Conservation (phyloP, 2,113 vertebrate species). For the Actenoides hombroni region DNA sequence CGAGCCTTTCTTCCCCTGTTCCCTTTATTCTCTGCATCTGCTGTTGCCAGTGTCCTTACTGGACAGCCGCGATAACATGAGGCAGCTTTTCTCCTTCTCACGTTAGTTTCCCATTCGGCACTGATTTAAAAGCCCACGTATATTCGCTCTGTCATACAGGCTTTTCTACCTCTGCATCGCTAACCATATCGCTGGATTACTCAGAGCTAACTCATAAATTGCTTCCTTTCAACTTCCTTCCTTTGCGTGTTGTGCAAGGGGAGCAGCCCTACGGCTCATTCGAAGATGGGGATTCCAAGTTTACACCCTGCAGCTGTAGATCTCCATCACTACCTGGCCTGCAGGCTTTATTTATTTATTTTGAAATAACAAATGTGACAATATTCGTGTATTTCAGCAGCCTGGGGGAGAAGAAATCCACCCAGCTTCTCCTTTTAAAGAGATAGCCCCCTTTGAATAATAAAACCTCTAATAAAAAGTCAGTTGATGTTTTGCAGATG, state of each 20-base stretch:
- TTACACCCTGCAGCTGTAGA: slow-evolving; percentile 45
- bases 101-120: background rate
- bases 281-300: slow-evolving; percentile 3
- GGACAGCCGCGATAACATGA: background rate
- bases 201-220: slow-evolving; percentile 67
- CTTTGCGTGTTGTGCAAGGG: slow-evolving; percentile 54
- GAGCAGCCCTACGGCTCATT: background rate
- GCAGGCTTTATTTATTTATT: background rate
- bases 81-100: slow-evolving; percentile 1
- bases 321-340: background rate
- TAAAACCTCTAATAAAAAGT: background rate
- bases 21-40: background rate
- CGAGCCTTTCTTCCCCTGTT: background rate
- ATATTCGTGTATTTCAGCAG: slow-evolving; percentile 3
- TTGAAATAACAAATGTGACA: slow-evolving; percentile 3
- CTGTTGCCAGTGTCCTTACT: background rate
- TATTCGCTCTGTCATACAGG: background rate
- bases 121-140: slow-evolving; percentile 15
- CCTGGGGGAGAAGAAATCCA: background rate
- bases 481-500: background rate
- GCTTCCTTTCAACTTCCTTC: slow-evolving; percentile 71
- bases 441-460: background rate
- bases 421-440: background rate
- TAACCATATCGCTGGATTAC: slow-evolving; percentile 49
- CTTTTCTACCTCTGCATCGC: slow-evolving; percentile 37